Evolutionary conservation across 1,140 invertebrate genomes (phyloP).

Genomic region (Zaprionus camerounensis): DNA sequence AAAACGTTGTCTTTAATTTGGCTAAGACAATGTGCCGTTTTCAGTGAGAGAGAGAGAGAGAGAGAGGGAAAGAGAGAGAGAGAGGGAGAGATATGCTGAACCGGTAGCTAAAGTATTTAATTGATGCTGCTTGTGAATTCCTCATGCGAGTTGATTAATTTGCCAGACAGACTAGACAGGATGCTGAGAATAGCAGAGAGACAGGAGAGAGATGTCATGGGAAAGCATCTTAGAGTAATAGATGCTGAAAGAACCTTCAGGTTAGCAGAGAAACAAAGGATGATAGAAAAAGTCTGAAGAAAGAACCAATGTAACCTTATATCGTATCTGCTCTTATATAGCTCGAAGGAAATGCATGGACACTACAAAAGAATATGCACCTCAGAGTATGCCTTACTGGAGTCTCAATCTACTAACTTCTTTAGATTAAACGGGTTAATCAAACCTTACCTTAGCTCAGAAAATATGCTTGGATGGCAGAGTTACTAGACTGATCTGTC

Average conservation of each 20-base stretch:
- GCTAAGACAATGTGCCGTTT: constrained; percentile 80
- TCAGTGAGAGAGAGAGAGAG: constrained; percentile 24
- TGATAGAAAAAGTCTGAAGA: too few relatives aligned
- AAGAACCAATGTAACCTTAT: neutral
- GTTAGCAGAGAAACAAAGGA: too few relatives aligned
- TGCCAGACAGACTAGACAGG: neutral
- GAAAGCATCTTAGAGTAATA: neutral
- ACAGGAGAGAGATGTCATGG: neutral
- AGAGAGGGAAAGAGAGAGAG: constrained; percentile 25
- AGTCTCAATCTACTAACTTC: too few relatives aligned
- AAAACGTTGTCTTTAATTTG: constrained; percentile 62
- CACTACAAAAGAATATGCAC: too few relatives aligned
- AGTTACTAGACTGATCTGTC: too few relatives aligned
- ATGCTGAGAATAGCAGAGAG: neutral
- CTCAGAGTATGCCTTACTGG: too few relatives aligned
- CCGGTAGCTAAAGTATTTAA: constrained; percentile 67
- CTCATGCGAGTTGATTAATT: constrained; percentile 66
- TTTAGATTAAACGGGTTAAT: too few relatives aligned
- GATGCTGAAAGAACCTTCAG: neutral
- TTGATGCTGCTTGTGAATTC: constrained; percentile 62
- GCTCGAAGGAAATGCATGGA: too few relatives aligned
- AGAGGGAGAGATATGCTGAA: constrained; percentile 34
- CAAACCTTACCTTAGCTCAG: too few relatives aligned
- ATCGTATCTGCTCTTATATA: neutral
- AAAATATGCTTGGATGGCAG: too few relatives aligned